These are phyloP conservation scores for Eptatretus atami DNA, from an alignment of 2,797 vertebrate genomes.

Conservation along the genomic window DNA sequence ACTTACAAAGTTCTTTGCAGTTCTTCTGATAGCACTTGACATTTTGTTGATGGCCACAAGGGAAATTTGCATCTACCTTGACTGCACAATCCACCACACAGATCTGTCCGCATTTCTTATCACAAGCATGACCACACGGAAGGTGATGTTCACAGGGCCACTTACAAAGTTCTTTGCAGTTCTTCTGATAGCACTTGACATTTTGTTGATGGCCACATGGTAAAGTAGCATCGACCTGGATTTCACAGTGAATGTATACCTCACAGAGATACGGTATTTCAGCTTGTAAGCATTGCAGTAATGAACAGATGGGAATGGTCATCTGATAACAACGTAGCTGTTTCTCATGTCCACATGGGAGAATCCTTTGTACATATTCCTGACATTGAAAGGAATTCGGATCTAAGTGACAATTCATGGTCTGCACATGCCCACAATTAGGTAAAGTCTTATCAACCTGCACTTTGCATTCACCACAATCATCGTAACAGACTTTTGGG, in stretches of 20 bases:
- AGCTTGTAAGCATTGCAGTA: too few species aligned
- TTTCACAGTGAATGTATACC: neutral
- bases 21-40: conserved; percentile 9
- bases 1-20: neutral
- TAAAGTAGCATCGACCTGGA: conserved; percentile 8
- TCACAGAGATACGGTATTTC: too few species aligned
- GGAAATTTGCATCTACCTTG: conserved; percentile 7
- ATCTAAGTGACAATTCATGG: conserved; percentile 8
- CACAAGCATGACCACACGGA: conserved; percentile 11
- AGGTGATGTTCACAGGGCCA: conserved; percentile 9
- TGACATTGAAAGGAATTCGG: conserved; percentile 8
- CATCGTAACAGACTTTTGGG: conserved; percentile 7
- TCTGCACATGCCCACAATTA: conserved; percentile 11
- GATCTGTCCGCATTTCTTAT: conserved; percentile 7
- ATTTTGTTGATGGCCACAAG: conserved; percentile 9
- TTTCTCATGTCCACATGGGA: too few species aligned
- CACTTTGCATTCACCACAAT: conserved; percentile 9
- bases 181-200: conserved; percentile 8
- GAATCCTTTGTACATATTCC: neutral
- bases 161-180: conserved; percentile 7
- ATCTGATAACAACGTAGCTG: too few species aligned
- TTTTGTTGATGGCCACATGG: conserved; percentile 11
- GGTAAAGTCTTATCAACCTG: conserved; percentile 9
- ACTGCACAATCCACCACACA: conserved; percentile 9
- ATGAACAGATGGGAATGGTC: too few species aligned